Percentiles rank a stretch among this genome's conserved stretches.
Conservation (phyloP, 2,888 invertebrate species). For the Callinectes sapidus region DNA sequence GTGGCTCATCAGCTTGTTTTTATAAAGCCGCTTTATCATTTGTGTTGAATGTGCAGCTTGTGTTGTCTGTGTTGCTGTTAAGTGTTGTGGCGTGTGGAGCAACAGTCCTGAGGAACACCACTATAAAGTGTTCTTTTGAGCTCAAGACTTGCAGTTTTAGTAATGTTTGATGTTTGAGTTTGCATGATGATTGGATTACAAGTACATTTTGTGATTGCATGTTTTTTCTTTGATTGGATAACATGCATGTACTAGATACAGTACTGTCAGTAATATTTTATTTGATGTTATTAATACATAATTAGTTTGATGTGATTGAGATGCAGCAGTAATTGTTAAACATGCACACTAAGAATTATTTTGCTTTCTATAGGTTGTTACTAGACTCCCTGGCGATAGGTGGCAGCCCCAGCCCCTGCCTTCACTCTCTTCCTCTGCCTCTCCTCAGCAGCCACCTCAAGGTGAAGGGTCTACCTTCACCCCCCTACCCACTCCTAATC, state of each 20-base stretch:
- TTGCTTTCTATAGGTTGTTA: conserved; percentile 70
- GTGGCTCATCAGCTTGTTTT: neutral
- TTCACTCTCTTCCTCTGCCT: conserved; percentile 65
- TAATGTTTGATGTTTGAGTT: conserved; percentile 41
- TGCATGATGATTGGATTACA: conserved; percentile 54
- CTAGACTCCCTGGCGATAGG: conserved; percentile 68
- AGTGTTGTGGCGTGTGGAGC: conserved; percentile 26
- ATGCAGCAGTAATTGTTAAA: conserved; percentile 54
- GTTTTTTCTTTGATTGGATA: conserved; percentile 46
- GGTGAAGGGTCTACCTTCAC: conserved; percentile 36
- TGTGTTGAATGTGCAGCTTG: conserved; percentile 55
- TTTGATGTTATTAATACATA: conserved; percentile 9
- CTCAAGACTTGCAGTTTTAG: conserved; percentile 1
- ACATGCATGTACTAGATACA: conserved; percentile 50
- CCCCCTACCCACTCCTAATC: conserved; percentile 50
- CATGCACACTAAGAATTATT: conserved; percentile 67
- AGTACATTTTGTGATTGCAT: conserved; percentile 47
- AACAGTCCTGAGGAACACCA: neutral
- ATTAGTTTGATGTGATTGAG: conserved; percentile 48
- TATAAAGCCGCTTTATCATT: neutral
- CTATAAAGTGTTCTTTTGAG: neutral
- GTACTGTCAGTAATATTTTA: conserved; percentile 42
- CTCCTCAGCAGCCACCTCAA: conserved; percentile 53
- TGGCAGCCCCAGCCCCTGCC: conserved; percentile 69
- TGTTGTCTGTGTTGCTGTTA: conserved; percentile 34